Percentiles rank a stretch among this genome's conserved stretches.
These are phyloP conservation scores for Synanthedon myopaeformis DNA, from an alignment of 2,888 invertebrate genomes.

Conservation along the genomic window DNA sequence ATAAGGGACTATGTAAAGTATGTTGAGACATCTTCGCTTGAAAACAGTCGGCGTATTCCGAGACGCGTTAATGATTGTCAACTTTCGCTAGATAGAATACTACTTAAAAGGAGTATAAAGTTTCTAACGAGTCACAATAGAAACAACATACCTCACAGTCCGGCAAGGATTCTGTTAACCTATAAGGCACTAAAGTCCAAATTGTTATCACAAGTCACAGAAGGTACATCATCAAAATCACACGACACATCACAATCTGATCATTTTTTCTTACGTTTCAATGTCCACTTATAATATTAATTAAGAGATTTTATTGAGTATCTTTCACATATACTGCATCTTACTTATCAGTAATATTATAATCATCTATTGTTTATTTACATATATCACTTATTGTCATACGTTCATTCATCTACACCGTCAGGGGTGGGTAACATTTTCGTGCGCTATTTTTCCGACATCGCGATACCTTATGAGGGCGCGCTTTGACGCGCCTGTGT, in stretches of 20 bases:
- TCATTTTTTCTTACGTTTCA: background rate
- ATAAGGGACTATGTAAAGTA: background rate
- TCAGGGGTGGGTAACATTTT: constrained; percentile 4
- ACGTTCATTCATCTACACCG: constrained; percentile 7
- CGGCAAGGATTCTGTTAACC: background rate
- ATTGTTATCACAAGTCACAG: no score
- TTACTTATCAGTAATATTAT: background rate
- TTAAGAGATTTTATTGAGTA: background rate
- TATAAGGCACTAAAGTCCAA: no score
- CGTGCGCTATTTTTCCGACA: constrained; percentile 30
- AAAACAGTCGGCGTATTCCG: background rate
- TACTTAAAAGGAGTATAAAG: background rate
- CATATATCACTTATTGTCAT: background rate
- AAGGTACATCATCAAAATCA: background rate
- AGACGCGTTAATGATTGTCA: background rate
- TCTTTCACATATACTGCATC: background rate
- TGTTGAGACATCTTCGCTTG: background rate
- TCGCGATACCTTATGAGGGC: constrained; percentile 25
- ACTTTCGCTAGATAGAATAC: background rate
- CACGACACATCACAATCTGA: background rate
- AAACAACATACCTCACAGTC: background rate
- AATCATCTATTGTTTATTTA: background rate
- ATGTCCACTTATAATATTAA: background rate
- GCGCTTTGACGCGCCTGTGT: constrained; percentile 37
- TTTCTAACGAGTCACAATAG: background rate